Evolutionary conservation across 2,797 vertebrate genomes (phyloP).

Genomic region (Manis pentadactyla): DNA sequence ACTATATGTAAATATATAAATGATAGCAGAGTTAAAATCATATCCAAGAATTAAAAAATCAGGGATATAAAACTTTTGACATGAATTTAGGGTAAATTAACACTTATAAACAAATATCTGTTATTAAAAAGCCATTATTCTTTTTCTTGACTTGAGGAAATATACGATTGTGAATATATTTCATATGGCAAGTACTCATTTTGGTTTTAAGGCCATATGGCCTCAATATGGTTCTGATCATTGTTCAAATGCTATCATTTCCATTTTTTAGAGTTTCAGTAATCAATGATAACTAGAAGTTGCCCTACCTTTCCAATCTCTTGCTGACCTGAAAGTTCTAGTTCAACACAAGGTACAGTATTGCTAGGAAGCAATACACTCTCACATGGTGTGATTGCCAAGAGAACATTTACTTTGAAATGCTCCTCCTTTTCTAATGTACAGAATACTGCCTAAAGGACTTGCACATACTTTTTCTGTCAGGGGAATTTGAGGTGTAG

Average conservation of each 20-base stretch:
- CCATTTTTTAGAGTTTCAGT: background rate
- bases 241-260: background rate
- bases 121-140: background rate
- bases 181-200: background rate
- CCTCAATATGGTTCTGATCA: background rate
- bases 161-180: background rate
- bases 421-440: background rate
- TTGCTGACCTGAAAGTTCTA: slow-evolving; percentile 43
- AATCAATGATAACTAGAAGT: background rate
- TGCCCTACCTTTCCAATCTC: slow-evolving; percentile 24
- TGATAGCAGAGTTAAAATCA: background rate
- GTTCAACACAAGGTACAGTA: slow-evolving; percentile 31
- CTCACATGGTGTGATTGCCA: background rate
- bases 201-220: background rate
- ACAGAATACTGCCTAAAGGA: background rate
- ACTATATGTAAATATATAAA: background rate
- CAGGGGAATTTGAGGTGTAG: slow-evolving; percentile 6
- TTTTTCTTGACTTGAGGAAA: background rate
- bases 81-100: background rate
- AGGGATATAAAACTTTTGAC: background rate
- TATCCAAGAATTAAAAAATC: background rate
- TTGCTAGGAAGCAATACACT: background rate
- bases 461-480: slow-evolving; percentile 14
- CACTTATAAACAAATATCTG: background rate
- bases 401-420: slow-evolving; percentile 39